These are phyloP conservation scores for Spialia ferax DNA, from an alignment of 2,888 invertebrate genomes.

Conservation along the genomic window DNA sequence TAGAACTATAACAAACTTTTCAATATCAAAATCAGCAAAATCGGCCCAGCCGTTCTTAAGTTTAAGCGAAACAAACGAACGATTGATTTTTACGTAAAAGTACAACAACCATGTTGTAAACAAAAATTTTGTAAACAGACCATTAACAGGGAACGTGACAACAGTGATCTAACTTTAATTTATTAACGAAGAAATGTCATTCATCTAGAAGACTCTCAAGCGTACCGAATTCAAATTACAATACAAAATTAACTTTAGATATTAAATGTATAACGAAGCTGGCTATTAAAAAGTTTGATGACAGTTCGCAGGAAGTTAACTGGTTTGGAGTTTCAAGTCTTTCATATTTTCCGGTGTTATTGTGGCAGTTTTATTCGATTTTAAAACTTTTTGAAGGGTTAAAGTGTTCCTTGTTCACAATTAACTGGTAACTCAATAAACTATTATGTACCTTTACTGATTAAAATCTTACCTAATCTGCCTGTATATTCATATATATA, in stretches of 20 bases:
- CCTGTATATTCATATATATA: too few species aligned
- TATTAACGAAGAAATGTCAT: constrained; percentile 6
- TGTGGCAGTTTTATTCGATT: constrained; percentile 18
- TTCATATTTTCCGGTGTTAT: constrained; percentile 27
- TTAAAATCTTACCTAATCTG: too few species aligned
- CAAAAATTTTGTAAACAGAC: not conserved
- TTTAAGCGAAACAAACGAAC: too few species aligned
- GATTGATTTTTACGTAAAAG: too few species aligned
- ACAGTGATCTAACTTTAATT: not conserved
- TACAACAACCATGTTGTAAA: too few species aligned
- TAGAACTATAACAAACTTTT: too few species aligned
- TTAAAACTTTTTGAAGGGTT: not conserved
- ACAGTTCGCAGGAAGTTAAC: constrained; percentile 24
- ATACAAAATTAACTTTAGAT: constrained; percentile 24
- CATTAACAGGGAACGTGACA: not conserved
- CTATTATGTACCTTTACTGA: too few species aligned
- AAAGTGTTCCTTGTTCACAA: not conserved
- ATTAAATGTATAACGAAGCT: constrained; percentile 30
- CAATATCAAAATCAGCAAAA: too few species aligned
- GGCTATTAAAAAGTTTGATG: constrained; percentile 37
- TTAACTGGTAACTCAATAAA: too few species aligned
- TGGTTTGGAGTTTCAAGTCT: constrained; percentile 16
- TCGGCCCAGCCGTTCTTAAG: too few species aligned
- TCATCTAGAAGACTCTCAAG: not conserved
- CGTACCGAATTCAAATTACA: constrained; percentile 7